Base-by-base conservation (phyloP, 2,113 vertebrate genomes). In the Galeopterus variegatus region DNA sequence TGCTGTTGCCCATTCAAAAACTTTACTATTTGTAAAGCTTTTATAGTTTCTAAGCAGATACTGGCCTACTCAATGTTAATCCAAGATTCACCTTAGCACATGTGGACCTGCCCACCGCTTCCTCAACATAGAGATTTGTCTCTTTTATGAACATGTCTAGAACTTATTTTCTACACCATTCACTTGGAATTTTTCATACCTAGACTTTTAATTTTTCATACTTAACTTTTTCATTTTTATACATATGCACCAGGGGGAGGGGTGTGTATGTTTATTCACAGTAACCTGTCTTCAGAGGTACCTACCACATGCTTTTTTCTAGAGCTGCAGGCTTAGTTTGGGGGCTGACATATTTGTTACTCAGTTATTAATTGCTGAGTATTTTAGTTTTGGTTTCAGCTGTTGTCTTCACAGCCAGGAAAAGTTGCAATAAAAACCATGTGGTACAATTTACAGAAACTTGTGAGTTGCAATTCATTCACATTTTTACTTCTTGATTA, bases 401-500 rank as follows among this genome's bases (percentile, higher is more conserved):
- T 77, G 8, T 87, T 88, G 48, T 45, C 87, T 92, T 60, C 31
- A 45, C 1, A 65, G 60, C 45, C 60, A 69, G 52, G 33, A 48
- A 52, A 75, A 50, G 60, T 24, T 92, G 60, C 79, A 70, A 9
- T 88, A 41, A 80, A 94, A 93, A 70, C 7, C 26, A 14, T 6
- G 69, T 3, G 13, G 6, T 75, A 48, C 9, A 50, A 36, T 64
- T 73, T 76, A 65, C 19, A 18, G 76, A 52, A 48, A 90, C 2
- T 15, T 73, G 18, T 5, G 64, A 73, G 86, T 41, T 67, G 8
- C 17, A 17, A 24, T 81, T 79, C 28, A 33, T 58, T 84, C 33
- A 28, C 9, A 6, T 28, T 79, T 85, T 96, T 72, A 76, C 65
- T 79, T 90, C 80, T 87, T 21, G 67, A 62, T 95, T 54, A 82